These are phyloP conservation scores for Morpho deidamia DNA, from an alignment of 2,888 invertebrate genomes.

Conservation along the genomic window DNA sequence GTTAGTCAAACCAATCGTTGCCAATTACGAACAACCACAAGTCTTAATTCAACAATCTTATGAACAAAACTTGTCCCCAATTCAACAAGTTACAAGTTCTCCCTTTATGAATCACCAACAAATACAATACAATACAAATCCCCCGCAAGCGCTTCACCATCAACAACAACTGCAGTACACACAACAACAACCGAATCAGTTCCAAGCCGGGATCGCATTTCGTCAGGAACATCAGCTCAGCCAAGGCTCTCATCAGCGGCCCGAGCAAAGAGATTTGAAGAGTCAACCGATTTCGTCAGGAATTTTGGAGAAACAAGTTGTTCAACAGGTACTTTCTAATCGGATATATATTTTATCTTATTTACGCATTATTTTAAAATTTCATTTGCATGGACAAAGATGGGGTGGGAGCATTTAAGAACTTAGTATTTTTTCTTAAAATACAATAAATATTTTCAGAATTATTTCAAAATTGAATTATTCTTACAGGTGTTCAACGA, in stretches of 20 bases:
- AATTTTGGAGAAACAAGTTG: conserved; percentile 27
- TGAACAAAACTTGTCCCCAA: conserved; percentile 16
- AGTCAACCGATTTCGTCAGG: conserved; percentile 13
- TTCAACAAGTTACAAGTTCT: conserved; percentile 10
- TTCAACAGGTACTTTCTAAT: conserved; percentile 16
- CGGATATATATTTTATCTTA: not conserved
- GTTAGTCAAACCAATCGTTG: conserved; percentile 15
- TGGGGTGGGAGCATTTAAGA: no score
- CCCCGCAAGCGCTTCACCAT: conserved; percentile 15
- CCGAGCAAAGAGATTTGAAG: conserved; percentile 23
- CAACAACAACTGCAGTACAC: conserved; percentile 23
- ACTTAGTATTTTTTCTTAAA: no score
- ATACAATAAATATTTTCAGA: no score
- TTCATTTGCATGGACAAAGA: no score
- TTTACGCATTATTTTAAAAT: not conserved
- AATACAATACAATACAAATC: conserved; percentile 16
- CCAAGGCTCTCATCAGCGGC: conserved; percentile 21
- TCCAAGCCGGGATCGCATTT: conserved; percentile 22
- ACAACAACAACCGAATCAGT: conserved; percentile 22
- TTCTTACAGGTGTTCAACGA: conserved; percentile 43
- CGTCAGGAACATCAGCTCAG: conserved; percentile 13
- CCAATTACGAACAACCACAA: conserved; percentile 20
- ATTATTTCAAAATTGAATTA: no score
- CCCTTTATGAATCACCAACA: conserved; percentile 6
- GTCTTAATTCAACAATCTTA: conserved; percentile 19